A percentile compares a stretch with the other conserved stretches of the same genome.
Conservation (phyloP, 2,888 invertebrate species). For the Steinernema hermaphroditum region DNA sequence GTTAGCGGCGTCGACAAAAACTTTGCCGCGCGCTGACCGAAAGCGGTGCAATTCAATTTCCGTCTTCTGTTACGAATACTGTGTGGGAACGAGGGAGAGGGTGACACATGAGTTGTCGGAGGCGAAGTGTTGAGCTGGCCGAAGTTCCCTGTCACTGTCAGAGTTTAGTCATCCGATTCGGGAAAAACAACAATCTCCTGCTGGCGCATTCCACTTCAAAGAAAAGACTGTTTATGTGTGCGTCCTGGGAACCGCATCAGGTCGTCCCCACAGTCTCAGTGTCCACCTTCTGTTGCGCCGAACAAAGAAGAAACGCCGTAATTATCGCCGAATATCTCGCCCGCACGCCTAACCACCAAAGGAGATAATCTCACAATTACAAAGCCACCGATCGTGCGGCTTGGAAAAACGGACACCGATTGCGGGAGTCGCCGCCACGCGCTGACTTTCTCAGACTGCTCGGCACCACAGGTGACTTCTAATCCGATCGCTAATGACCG, state of each 20-base stretch:
- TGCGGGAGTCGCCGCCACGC: not conserved
- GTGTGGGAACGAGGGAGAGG: not conserved
- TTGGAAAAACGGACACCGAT: constrained; percentile 29
- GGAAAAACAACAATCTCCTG: too few species aligned
- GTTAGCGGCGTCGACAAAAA: not conserved
- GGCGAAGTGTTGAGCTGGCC: too few species aligned
- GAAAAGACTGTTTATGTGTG: too few species aligned
- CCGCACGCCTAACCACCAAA: constrained; percentile 21
- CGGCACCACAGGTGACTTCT: constrained; percentile 12
- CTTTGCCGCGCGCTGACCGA: not conserved
- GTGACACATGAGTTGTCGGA: too few species aligned
- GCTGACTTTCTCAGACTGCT: not conserved
- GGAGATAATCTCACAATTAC: constrained; percentile 31
- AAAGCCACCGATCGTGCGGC: constrained; percentile 10
- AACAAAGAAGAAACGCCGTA: constrained; percentile 28
- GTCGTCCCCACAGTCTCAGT: not conserved
- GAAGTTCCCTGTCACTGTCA: too few species aligned
- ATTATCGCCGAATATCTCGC: constrained; percentile 27
- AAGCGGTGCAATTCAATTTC: constrained; percentile 1
- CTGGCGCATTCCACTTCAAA: too few species aligned
- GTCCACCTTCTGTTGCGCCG: constrained; percentile 29
- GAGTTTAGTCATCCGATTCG: too few species aligned
- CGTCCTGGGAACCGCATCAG: too few species aligned
- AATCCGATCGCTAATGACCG: constrained; percentile 10
- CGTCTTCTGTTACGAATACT: not conserved